These are phyloP conservation scores for Rhinogobius similis DNA, from an alignment of 2,113 vertebrate genomes.

Conservation along the genomic window DNA sequence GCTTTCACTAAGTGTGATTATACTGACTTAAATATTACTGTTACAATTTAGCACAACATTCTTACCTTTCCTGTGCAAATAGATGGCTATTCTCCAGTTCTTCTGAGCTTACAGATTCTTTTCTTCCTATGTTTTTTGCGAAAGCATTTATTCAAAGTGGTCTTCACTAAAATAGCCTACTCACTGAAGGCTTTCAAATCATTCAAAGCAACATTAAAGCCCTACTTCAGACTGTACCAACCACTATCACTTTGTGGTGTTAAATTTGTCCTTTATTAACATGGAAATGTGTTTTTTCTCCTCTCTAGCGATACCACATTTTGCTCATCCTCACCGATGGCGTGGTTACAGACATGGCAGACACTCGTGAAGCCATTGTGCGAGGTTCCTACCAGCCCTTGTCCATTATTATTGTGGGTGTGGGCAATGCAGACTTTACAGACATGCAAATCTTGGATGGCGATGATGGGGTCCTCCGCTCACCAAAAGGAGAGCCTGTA, in stretches of 20 bases:
- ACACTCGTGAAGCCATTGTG: slow-evolving; percentile 93
- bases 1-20: neutral
- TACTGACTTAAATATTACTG: no score
- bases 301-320: slow-evolving; percentile 88
- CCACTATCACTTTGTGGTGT: slow-evolving; percentile 18
- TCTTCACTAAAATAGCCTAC: slow-evolving; percentile 2
- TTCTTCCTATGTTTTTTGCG: slow-evolving; percentile 18
- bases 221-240: slow-evolving; percentile 28
- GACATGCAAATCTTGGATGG: slow-evolving; percentile 96
- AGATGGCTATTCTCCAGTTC: neutral
- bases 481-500: slow-evolving; percentile 88
- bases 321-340: slow-evolving; percentile 94
- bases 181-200: slow-evolving; percentile 23
- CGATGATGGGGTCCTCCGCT: slow-evolving; percentile 86
- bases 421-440: slow-evolving; percentile 94
- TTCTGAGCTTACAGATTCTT: neutral
- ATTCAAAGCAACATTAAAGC: slow-evolving; percentile 27
- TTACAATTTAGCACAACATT: no score
- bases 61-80: no score
- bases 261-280: slow-evolving; percentile 8
- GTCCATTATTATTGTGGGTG: slow-evolving; percentile 94
- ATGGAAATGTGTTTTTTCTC: slow-evolving; percentile 30
- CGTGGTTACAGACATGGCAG: slow-evolving; percentile 93
- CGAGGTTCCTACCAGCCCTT: slow-evolving; percentile 91
- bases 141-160: slow-evolving; percentile 7